A percentile compares a stretch with the other conserved stretches of the same genome.
These are phyloP conservation scores for Oreotrochilus melanogaster DNA, from an alignment of 2,113 vertebrate species.

Conservation along the genomic window DNA sequence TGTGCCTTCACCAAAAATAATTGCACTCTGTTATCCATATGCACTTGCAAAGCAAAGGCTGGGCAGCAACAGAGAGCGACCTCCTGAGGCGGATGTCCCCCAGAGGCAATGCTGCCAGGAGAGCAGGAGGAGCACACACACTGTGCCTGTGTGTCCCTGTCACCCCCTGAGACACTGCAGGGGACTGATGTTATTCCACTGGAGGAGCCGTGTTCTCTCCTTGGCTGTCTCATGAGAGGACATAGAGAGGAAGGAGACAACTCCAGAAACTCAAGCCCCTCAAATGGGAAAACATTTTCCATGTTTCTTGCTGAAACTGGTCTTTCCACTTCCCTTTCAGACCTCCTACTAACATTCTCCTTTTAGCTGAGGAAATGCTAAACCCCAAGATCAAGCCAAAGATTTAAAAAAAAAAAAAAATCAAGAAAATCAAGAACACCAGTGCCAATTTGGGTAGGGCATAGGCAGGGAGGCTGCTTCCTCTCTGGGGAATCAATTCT, in stretches of 20 bases:
- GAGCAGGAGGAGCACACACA: background rate
- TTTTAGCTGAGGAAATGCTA: background rate
- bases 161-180: background rate
- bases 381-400: background rate
- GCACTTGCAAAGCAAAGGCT: background rate
- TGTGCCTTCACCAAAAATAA: background rate
- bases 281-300: background rate
- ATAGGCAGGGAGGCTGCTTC: background rate
- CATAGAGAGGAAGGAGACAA: background rate
- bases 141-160: background rate
- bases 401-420: too few species aligned
- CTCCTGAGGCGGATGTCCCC: background rate
- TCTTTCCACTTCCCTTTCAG: background rate
- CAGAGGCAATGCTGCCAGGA: background rate
- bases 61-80: background rate
- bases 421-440: background rate
- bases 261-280: background rate
- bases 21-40: fast-evolving
- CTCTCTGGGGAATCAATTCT: background rate
- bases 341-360: background rate
- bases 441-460: fast-evolving
- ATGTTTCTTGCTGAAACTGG: background rate
- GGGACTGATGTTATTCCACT: background rate
- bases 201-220: background rate
- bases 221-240: background rate